Percentiles rank a stretch among this genome's conserved stretches.
Evolutionary conservation across 53 echinoderm and acorn worm species (phyloP).

Genomic region (Paelopatides confundens): DNA sequence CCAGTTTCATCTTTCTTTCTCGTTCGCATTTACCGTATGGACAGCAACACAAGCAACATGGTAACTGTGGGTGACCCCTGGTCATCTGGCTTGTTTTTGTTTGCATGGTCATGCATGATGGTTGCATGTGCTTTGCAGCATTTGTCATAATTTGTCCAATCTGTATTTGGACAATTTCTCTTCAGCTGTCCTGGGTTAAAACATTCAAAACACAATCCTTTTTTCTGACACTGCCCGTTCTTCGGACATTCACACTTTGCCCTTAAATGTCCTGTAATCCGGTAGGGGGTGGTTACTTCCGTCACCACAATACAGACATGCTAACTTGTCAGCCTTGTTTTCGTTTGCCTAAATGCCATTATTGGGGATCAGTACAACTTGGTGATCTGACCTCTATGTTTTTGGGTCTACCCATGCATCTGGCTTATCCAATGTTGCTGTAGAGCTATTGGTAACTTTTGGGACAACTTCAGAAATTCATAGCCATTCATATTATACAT

Average conservation of each 20-base stretch:
- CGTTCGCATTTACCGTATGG: not conserved
- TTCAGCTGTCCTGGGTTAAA: no score
- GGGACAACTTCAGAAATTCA: no score
- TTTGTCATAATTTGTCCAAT: not conserved
- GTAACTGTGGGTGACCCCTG: not conserved
- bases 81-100: not conserved
- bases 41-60: not conserved
- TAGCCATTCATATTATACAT: no score
- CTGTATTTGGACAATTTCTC: no score
- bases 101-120: not conserved
- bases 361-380: not conserved
- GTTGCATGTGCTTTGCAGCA: not conserved
- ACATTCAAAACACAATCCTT: not conserved
- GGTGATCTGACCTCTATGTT: conserved; percentile 36
- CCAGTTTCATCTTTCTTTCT: not conserved
- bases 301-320: no score
- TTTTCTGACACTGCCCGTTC: not conserved
- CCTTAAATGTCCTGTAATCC: not conserved
- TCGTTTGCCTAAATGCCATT: no score
- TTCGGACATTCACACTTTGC: not conserved
- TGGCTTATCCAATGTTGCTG: conserved; percentile 66
- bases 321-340: no score
- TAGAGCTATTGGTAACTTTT: conserved; percentile 52
- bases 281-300: not conserved
- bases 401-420: conserved; percentile 39